A percentile compares a stretch with the other conserved stretches of the same genome.
phyloP scores from a whole-genome alignment of 2,797 vertebrate species.

The Ctenopoma kingsleyae region DNA sequence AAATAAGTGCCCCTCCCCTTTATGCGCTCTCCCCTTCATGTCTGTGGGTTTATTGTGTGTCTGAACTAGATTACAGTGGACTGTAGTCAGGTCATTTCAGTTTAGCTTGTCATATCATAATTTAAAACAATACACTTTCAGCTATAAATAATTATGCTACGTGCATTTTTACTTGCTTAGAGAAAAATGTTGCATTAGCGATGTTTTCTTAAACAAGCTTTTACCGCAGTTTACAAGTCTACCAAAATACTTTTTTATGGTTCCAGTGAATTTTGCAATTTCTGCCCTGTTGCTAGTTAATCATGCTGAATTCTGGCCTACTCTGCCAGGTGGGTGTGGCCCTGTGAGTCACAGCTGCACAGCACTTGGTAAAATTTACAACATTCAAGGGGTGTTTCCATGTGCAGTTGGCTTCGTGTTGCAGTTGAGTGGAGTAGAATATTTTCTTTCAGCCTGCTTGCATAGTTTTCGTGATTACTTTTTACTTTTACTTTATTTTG shows the following conservation, averaged over 20 bases:
- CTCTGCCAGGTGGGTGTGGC: conserved; percentile 71
- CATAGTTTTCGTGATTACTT: conserved; percentile 12
- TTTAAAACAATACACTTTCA: not conserved
- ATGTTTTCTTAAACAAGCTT: not conserved
- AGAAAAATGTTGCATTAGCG: accelerated
- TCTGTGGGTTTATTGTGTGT: conserved; percentile 35
- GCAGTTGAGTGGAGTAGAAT: not conserved
- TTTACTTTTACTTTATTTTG: conserved; percentile 12
- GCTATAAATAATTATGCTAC: not conserved
- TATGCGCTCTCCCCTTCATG: conserved; percentile 9
- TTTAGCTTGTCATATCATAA: not conserved
- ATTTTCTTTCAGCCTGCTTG: conserved; percentile 5
- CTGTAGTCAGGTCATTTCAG: not conserved
- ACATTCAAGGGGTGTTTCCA: conserved; percentile 53
- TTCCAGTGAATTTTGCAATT: conserved; percentile 22
- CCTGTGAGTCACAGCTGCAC: conserved; percentile 64
- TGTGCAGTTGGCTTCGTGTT: conserved; percentile 21
- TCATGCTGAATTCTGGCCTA: conserved; percentile 43
- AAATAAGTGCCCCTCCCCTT: conserved; percentile 30
- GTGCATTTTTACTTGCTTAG: not conserved
- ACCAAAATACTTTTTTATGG: not conserved
- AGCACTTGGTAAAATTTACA: conserved; percentile 43
- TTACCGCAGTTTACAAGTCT: too few species aligned
- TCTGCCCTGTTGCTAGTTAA: conserved; percentile 24
- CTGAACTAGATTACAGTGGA: conserved; percentile 42